Conservation (phyloP, 2,797 vertebrate species). For the Cirrhinus molitorella region DNA sequence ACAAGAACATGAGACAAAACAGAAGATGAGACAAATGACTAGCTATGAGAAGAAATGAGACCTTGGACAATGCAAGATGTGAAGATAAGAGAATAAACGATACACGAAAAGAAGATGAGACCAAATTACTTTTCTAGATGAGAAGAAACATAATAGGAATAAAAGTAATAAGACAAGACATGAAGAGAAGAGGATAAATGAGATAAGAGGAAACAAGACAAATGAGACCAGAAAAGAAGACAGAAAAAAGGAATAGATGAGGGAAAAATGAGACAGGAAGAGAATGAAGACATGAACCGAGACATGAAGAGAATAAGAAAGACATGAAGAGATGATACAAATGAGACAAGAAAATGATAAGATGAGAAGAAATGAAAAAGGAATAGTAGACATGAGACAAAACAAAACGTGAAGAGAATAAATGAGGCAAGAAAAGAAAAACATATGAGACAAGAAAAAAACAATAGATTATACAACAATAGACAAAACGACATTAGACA, state of each 20-base stretch:
- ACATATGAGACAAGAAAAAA: too few relatives aligned
- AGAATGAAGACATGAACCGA: background rate
- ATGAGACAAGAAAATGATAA: background rate
- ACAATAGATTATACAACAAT: too few relatives aligned
- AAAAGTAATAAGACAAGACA: background rate
- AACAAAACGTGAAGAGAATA: background rate
- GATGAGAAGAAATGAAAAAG: background rate
- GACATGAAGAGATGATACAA: background rate
- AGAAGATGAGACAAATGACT: background rate
- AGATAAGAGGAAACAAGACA: conserved; percentile 11
- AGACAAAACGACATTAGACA: too few relatives aligned
- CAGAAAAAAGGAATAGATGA: background rate
- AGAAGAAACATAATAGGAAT: background rate
- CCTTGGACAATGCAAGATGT: background rate
- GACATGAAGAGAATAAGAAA: background rate
- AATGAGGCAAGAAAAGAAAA: background rate
- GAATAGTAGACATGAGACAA: background rate
- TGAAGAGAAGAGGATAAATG: background rate
- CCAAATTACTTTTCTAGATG: background rate
- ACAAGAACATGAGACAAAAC: background rate
- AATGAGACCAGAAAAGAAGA: conserved; percentile 16
- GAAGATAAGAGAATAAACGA: background rate
- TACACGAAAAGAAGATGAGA: background rate
- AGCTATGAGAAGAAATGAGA: background rate
- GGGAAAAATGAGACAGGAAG: background rate